Percentiles rank a stretch among this genome's conserved stretches.
These are phyloP conservation scores for Pimephales promelas DNA, from an alignment of 2,113 vertebrate genomes.

Conservation along the genomic window DNA sequence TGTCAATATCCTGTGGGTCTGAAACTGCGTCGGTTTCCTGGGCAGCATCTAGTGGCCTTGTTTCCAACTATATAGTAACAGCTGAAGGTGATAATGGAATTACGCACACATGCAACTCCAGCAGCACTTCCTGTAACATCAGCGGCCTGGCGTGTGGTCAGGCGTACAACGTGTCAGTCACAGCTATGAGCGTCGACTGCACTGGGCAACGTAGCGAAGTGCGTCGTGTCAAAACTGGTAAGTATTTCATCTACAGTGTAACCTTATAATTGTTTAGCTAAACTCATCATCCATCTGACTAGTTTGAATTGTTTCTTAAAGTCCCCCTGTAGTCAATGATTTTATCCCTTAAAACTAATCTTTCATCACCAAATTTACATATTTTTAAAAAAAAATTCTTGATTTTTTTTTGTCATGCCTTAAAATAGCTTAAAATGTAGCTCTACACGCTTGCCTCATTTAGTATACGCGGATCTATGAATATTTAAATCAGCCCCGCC, in stretches of 20 bases:
- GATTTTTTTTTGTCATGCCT: no score
- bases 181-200: slow-evolving; percentile 41
- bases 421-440: no score
- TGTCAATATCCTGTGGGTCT: slow-evolving; percentile 45
- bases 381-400: no score
- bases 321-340: no score
- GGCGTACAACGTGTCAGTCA: slow-evolving; percentile 53
- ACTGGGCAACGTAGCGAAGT: slow-evolving; percentile 46
- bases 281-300: no score
- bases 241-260: neutral
- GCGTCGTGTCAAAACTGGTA: slow-evolving; percentile 43
- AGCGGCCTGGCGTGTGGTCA: slow-evolving; percentile 55
- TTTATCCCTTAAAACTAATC: no score
- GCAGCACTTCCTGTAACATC: slow-evolving; percentile 55
- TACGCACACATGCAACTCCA: slow-evolving; percentile 48
- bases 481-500: no score
- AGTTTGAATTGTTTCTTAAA: no score
- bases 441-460: no score
- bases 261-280: no score
- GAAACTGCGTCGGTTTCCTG: slow-evolving; percentile 52
- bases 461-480: no score
- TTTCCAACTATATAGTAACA: slow-evolving; percentile 40
- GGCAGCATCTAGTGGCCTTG: slow-evolving; percentile 25
- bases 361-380: no score
- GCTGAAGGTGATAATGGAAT: slow-evolving; percentile 34